Percentiles rank a stretch among this genome's conserved stretches.
Conservation (phyloP, 2,797 vertebrate genomes). For the Benthosema pterotum region DNA sequence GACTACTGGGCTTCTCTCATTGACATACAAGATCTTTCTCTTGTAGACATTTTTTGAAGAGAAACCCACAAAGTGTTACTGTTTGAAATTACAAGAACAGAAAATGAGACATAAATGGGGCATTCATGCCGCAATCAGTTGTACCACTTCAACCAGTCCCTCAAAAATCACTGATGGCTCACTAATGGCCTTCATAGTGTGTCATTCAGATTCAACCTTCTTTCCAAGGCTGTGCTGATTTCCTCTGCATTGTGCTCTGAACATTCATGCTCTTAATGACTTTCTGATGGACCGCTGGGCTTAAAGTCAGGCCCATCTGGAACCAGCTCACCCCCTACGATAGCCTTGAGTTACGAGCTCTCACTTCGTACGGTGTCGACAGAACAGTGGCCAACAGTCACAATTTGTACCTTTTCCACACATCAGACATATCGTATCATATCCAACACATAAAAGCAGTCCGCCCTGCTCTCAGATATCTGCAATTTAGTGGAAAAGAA, state of each 20-base stretch:
- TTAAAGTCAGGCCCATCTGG: slow-evolving; percentile 10
- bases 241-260: slow-evolving; percentile 42
- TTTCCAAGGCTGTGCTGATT: slow-evolving; percentile 70
- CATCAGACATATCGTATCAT: too few species aligned
- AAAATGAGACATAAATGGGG: slow-evolving; percentile 68
- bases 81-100: slow-evolving; percentile 56
- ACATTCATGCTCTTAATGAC: slow-evolving; percentile 45
- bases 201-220: slow-evolving; percentile 63
- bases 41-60: neutral
- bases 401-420: too few species aligned
- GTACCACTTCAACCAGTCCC: slow-evolving; percentile 51
- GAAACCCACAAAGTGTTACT: slow-evolving; percentile 55
- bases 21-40: neutral
- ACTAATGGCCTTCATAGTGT: slow-evolving; percentile 64
- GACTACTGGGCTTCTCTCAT: neutral
- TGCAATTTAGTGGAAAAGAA: too few species aligned
- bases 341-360: too few species aligned
- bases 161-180: slow-evolving; percentile 65
- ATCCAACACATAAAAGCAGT: too few species aligned
- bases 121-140: slow-evolving; percentile 73
- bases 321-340: too few species aligned
- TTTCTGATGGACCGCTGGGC: slow-evolving; percentile 22
- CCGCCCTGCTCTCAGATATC: too few species aligned
- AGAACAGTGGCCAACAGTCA: too few species aligned
- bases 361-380: too few species aligned